Percentiles rank a stretch among this genome's conserved stretches.
phyloP scores from a whole-genome alignment of 2,888 invertebrate genomes.

The Pyrrhopygopsis socrates region DNA sequence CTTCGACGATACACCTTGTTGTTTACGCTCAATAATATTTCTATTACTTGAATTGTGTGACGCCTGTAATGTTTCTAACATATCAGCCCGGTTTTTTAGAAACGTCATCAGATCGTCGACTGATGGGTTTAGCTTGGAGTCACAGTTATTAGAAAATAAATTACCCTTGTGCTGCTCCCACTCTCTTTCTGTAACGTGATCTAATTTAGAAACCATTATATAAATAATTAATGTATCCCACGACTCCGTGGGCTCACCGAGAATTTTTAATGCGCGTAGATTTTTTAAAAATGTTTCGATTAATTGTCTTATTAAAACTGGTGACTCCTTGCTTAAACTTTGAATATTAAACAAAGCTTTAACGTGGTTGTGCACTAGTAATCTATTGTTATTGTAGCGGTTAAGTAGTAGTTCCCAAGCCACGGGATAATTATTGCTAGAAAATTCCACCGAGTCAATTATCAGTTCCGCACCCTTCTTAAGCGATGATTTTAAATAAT shows the following conservation, averaged over 20 bases:
- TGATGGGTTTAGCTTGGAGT: not conserved
- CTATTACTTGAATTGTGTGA: not conserved
- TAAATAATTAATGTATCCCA: not conserved
- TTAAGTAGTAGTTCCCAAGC: constrained; percentile 16
- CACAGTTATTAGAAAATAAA: not conserved
- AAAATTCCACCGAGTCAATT: constrained; percentile 20
- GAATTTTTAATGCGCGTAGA: not conserved
- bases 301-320: not conserved
- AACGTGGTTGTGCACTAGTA: not conserved
- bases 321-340: not conserved
- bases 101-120: not conserved
- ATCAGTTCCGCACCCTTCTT: constrained; percentile 13
- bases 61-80: not conserved
- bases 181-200: not conserved
- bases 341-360: not conserved
- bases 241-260: not conserved
- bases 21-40: not conserved
- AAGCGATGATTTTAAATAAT: constrained; percentile 41
- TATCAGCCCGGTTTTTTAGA: not conserved
- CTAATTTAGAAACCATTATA: not conserved
- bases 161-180: not conserved
- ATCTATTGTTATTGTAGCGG: not conserved
- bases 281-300: not conserved
- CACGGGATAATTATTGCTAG: not conserved
- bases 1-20: not conserved